These are phyloP conservation scores for Caenorhabditis uteleia DNA, from an alignment of 2,888 invertebrate species.

Conservation along the genomic window DNA sequence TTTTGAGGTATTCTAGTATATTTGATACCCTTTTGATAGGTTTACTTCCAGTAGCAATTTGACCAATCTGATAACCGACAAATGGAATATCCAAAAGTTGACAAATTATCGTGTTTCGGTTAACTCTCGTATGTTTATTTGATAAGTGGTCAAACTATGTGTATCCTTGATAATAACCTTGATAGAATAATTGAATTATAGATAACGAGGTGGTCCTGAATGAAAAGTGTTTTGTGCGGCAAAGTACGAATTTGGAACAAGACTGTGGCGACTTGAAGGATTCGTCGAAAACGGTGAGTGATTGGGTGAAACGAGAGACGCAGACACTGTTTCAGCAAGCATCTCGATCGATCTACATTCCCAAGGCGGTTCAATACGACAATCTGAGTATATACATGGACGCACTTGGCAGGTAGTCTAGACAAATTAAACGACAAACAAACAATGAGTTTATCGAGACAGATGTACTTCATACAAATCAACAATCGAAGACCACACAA, in stretches of 20 bases:
- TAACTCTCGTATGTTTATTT: conserved; percentile 26
- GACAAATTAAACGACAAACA: no score
- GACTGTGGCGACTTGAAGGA: conserved; percentile 27
- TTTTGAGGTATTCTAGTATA: conserved; percentile 6
- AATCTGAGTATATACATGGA: conserved; percentile 36
- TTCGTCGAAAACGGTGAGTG: conserved; percentile 10
- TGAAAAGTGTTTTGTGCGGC: conserved; percentile 33
- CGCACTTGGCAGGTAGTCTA: conserved; percentile 25
- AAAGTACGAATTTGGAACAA: conserved; percentile 8
- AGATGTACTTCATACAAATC: conserved; percentile 37
- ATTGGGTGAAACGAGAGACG: no score
- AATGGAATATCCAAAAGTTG: conserved; percentile 25
- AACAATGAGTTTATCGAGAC: no score
- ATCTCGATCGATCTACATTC: conserved; percentile 32
- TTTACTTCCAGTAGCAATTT: conserved; percentile 14
- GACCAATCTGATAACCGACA: conserved; percentile 10
- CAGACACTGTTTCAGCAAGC: conserved; percentile 8
- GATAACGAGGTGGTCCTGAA: conserved; percentile 35
- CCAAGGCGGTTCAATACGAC: conserved; percentile 31
- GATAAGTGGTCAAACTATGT: neutral
- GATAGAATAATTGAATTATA: conserved; percentile 1
- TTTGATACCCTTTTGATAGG: neutral
- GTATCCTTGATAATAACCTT: neutral
- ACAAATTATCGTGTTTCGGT: conserved; percentile 21
- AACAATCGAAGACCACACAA: conserved; percentile 28